Conservation (phyloP, 2,888 invertebrate genomes). For the Hymenopus coronatus region DNA sequence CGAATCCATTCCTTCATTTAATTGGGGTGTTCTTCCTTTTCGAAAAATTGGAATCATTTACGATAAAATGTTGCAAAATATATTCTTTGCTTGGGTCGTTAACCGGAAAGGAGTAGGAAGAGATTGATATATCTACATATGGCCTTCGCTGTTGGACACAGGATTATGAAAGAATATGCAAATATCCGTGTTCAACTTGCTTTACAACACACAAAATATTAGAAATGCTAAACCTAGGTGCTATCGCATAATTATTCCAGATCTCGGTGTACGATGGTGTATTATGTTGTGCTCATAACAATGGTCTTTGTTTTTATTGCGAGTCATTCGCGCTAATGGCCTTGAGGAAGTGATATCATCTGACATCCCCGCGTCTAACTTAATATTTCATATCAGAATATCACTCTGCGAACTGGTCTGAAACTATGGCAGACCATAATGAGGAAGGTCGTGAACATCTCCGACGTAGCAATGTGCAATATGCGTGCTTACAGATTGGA, state of each 20-base stretch:
- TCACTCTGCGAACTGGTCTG: background rate
- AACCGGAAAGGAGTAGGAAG: background rate
- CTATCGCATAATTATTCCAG: background rate
- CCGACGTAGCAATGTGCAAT: background rate
- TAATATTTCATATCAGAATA: background rate
- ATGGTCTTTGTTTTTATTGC: background rate
- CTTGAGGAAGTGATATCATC: background rate
- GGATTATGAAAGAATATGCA: background rate
- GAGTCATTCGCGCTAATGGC: background rate
- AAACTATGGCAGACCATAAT: background rate
- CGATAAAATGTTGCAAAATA: too few relatives aligned
- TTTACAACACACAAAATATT: background rate
- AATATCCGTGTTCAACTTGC: background rate
- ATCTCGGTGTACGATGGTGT: background rate
- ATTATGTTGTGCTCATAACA: background rate
- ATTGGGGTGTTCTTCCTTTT: too few relatives aligned
- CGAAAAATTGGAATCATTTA: too few relatives aligned
- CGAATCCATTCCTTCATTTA: too few relatives aligned
- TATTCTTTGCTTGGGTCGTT: background rate
- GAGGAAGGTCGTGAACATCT: background rate
- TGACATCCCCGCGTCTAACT: background rate
- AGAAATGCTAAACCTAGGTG: background rate
- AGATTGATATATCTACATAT: background rate
- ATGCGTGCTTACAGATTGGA: too few relatives aligned
- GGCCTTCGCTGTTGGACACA: background rate